These are phyloP conservation scores for Pachydiplax longipennis DNA, from an alignment of 2,888 invertebrate genomes.

Conservation along the genomic window DNA sequence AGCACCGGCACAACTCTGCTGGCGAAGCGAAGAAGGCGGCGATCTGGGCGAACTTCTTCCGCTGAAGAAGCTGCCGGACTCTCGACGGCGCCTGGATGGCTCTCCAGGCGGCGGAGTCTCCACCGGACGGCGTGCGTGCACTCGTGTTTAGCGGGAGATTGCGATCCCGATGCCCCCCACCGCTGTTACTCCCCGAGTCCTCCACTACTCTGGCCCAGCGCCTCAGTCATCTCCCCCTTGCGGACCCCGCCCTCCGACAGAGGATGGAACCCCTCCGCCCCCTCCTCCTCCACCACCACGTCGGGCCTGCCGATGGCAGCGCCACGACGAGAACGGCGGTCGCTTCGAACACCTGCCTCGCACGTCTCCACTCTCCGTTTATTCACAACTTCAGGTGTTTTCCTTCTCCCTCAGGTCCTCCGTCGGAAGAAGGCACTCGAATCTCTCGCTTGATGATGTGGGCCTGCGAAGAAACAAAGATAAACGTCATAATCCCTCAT, in stretches of 20 bases:
- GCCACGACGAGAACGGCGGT: conserved; percentile 28
- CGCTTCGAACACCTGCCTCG: background rate
- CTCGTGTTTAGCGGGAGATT: background rate
- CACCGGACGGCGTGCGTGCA: background rate
- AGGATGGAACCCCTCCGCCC: background rate
- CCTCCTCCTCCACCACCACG: background rate
- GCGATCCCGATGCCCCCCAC: conserved; percentile 23
- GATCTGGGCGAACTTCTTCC: background rate
- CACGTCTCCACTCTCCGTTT: background rate
- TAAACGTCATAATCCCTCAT: background rate
- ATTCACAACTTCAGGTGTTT: background rate
- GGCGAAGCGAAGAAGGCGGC: background rate
- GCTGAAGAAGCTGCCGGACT: conserved; percentile 8
- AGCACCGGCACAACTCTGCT: background rate
- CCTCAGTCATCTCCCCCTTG: conserved; percentile 18
- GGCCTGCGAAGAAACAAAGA: conserved; percentile 1
- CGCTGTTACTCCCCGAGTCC: conserved; percentile 40
- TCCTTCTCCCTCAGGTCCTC: background rate
- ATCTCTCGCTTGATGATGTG: conserved; percentile 8
- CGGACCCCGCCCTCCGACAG: background rate
- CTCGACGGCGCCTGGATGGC: conserved; percentile 33
- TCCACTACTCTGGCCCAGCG: conserved; percentile 23
- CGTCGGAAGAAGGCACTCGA: background rate
- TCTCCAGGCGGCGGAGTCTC: conserved; percentile 34
- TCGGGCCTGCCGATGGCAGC: conserved; percentile 24